These are phyloP conservation scores for Dendrolimus punctatus DNA, from an alignment of 1,140 invertebrate species.

Conservation along the genomic window DNA sequence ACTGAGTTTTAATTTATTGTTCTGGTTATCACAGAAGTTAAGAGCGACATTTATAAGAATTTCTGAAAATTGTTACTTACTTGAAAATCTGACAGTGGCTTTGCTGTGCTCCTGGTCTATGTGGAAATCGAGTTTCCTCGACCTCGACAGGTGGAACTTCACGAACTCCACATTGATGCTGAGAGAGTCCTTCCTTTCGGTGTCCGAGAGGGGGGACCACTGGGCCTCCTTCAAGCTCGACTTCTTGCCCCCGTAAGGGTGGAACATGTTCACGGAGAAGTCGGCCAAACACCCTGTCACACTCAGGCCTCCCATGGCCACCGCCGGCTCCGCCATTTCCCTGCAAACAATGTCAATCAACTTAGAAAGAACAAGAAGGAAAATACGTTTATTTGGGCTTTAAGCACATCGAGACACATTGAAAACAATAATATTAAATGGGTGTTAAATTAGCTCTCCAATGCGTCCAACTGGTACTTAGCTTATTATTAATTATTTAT, in stretches of 20 bases:
- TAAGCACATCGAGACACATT: too few species aligned
- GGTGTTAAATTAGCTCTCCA: too few species aligned
- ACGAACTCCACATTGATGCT: slow-evolving; percentile 98
- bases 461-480: too few species aligned
- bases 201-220: slow-evolving; percentile 89
- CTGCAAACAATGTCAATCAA: slow-evolving; percentile 28
- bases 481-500: too few species aligned
- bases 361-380: too few species aligned
- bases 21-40: too few species aligned
- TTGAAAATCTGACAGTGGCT: slow-evolving; percentile 92
- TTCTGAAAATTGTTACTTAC: slow-evolving; percentile 75
- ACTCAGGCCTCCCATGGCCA: slow-evolving; percentile 89
- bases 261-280: slow-evolving; percentile 98
- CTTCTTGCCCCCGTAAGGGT: slow-evolving; percentile 95
- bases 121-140: slow-evolving; percentile 86
- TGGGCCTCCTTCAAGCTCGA: slow-evolving; percentile 86
- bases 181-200: slow-evolving; percentile 94
- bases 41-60: too few species aligned
- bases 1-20: too few species aligned
- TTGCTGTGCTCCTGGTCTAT: slow-evolving; percentile 76
- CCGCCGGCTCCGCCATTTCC: slow-evolving; percentile 75
- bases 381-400: too few species aligned
- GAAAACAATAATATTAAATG: too few species aligned
- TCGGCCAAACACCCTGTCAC: slow-evolving; percentile 96
- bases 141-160: slow-evolving; percentile 94